phyloP scores from a whole-genome alignment of 2,113 vertebrate species.

The Notothenia coriiceps region DNA sequence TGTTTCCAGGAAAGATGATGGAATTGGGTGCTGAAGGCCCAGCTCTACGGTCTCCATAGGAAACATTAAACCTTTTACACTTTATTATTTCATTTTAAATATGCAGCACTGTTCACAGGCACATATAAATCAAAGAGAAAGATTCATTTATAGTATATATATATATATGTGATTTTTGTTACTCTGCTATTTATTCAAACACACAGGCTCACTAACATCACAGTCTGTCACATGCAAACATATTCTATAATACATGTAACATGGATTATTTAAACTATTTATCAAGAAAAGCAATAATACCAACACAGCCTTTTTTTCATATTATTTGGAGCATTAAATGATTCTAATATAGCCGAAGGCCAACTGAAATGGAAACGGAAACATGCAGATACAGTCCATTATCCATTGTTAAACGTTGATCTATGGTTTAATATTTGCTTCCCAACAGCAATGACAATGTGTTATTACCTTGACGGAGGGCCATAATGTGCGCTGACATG shows the following conservation, averaged over 20 bases:
- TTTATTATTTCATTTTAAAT: conserved; percentile 3
- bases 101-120: conserved; percentile 2
- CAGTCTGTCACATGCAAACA: conserved; percentile 54
- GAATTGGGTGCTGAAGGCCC: not conserved
- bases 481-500: conserved; percentile 74
- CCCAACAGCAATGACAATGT: conserved; percentile 80
- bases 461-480: conserved; percentile 83
- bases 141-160: conserved; percentile 11
- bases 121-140: conserved; percentile 23
- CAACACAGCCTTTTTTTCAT: conserved; percentile 58
- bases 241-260: conserved; percentile 60
- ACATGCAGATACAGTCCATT: conserved; percentile 82
- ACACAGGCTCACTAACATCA: conserved; percentile 7
- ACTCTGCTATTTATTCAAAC: conserved; percentile 3
- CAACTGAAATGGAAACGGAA: conserved; percentile 78
- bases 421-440: conserved; percentile 86
- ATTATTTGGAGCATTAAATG: conserved; percentile 80
- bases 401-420: conserved; percentile 85
- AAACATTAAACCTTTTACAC: not conserved
- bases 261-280: conserved; percentile 69
- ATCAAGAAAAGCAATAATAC: conserved; percentile 80
- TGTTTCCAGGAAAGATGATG: not conserved
- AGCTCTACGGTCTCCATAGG: not conserved
- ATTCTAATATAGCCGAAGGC: conserved; percentile 81
- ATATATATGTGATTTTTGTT: conserved; percentile 19